Evolutionary conservation across 2,113 vertebrate genomes (phyloP).

Genomic region (Willisornis vidua): DNA sequence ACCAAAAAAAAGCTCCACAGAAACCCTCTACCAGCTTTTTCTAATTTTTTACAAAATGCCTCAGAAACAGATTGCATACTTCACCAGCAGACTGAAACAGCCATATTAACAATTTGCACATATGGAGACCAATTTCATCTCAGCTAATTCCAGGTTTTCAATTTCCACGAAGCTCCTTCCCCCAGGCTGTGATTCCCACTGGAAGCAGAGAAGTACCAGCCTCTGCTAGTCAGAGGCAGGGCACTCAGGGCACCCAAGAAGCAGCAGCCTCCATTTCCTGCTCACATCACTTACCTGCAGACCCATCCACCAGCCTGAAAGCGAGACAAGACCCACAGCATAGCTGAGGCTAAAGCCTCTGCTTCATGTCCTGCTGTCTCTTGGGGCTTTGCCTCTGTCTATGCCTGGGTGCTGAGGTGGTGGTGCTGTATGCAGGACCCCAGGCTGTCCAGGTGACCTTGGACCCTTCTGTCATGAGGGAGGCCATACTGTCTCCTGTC

Average conservation of each 20-base stretch:
- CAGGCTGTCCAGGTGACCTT: background rate
- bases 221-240: background rate
- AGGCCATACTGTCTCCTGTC: background rate
- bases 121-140: background rate
- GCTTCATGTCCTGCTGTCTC: background rate
- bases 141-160: background rate
- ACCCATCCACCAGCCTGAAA: too few relatives aligned
- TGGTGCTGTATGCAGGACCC: too few relatives aligned
- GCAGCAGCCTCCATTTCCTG: background rate
- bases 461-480: rapidly evolving
- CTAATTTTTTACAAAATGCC: background rate
- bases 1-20: constrained; percentile 6
- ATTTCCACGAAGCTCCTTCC: background rate
- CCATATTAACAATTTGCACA: background rate
- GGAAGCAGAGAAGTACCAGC: background rate
- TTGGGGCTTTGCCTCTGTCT: background rate
- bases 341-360: rapidly evolving
- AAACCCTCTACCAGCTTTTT: background rate
- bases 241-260: background rate
- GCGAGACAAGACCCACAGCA: rapidly evolving
- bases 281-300: background rate
- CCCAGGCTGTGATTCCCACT: rapidly evolving
- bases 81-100: background rate
- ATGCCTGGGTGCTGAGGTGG: rapidly evolving
- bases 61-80: background rate